Percentiles rank a stretch among this genome's conserved stretches.
Evolutionary conservation across 2,113 vertebrate species (phyloP).

Genomic region (Sitta europaea): DNA sequence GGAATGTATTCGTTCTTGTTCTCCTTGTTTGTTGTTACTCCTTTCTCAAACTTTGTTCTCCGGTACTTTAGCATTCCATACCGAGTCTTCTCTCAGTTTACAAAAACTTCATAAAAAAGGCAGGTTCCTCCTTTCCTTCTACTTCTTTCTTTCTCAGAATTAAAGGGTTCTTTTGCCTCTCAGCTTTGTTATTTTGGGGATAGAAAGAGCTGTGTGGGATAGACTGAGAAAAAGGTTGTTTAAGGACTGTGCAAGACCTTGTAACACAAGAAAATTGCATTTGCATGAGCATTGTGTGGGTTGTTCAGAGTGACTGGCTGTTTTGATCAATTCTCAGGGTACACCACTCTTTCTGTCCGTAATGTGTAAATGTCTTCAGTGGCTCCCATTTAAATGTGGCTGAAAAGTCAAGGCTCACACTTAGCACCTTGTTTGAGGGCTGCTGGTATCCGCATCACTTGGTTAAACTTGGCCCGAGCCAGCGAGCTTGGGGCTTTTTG

Average conservation of each 20-base stretch:
- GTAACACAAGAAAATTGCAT: neutral
- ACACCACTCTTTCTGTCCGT: neutral
- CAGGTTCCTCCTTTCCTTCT: neutral
- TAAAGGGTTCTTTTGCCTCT: neutral
- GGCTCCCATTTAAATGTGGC: neutral
- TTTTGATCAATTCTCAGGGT: neutral
- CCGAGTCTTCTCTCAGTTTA: neutral
- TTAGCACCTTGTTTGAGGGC: neutral
- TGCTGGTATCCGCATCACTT: rapidly evolving
- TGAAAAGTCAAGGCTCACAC: neutral
- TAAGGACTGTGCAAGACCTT: neutral
- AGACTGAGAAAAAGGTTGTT: neutral
- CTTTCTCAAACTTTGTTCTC: neutral
- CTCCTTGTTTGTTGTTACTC: neutral
- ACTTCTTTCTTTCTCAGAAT: neutral
- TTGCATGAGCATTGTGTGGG: neutral
- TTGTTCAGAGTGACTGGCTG: neutral
- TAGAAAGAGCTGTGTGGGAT: neutral
- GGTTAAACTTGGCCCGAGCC: neutral
- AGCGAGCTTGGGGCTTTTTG: neutral
- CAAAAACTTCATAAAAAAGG: neutral
- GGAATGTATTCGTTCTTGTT: neutral
- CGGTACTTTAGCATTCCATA: neutral
- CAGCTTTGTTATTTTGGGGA: neutral
- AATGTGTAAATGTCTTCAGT: neutral